These are phyloP conservation scores for Nanorana parkeri DNA, from an alignment of 2,113 vertebrate genomes.

Conservation along the genomic window DNA sequence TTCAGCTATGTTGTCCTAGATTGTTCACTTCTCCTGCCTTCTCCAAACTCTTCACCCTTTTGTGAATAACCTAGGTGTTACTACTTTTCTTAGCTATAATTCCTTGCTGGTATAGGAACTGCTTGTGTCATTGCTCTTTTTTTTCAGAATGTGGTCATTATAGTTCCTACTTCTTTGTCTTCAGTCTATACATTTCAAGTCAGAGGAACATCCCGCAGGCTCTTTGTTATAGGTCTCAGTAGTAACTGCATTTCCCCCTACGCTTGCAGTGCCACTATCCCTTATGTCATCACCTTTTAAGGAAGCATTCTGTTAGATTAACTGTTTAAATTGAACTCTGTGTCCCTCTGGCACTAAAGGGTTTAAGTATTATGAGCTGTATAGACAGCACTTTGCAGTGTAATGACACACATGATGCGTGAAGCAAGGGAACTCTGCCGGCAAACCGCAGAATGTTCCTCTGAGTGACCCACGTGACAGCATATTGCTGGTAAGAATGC, in stretches of 20 bases:
- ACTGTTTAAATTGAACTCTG: not conserved
- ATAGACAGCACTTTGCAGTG: constrained; percentile 12
- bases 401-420: constrained; percentile 30
- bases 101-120: no score
- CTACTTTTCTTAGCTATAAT: no score
- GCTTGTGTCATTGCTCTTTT: no score
- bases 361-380: constrained; percentile 3
- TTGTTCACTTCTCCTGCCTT: no score
- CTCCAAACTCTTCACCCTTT: no score
- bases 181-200: no score
- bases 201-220: no score
- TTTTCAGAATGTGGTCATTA: no score
- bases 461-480: constrained; percentile 21
- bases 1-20: no score
- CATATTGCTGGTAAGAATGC: not conserved
- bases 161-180: no score
- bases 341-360: constrained; percentile 15
- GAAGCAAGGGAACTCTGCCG: constrained; percentile 11
- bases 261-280: not conserved
- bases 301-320: constrained; percentile 32
- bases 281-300: constrained; percentile 15
- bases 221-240: not conserved
- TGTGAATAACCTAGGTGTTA: no score
- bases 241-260: not conserved
- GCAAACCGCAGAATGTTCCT: constrained; percentile 7